Base-by-base conservation (phyloP, 1,140 invertebrate genomes). In the Eueides isabella region DNA sequence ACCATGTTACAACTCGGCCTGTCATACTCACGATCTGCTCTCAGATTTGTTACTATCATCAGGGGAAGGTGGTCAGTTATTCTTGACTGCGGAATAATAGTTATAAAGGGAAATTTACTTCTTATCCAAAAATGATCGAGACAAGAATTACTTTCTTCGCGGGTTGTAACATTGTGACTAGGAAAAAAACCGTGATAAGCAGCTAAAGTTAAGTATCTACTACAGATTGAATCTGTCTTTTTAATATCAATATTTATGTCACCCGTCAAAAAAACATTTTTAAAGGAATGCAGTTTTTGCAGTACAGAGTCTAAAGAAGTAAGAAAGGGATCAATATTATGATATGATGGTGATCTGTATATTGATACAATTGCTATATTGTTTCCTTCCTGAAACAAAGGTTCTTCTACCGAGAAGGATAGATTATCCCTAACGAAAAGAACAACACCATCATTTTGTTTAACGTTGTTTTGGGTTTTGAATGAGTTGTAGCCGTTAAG, bases 281-380 rank as follows among this genome's bases (percentile, higher is more conserved):
- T 41, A 63, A 16, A 65, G 19, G 3, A 63, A 12, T 66, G 31
- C 12, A 71, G 29, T 9, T 41, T 28, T 0, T 12, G 29, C 26
- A 76, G 63, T 6, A 61, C 29, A 12, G 38, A 66, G 44, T 74
- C 19, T 19, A 81, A n/a, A 2, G 74, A 76, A 11, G 33, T 41
- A 0, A 81, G 61, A 31, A 81, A 81, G 4, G 26, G 6, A 4
- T 69, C 67, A 6, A 74, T 61, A 41, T 75, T 70, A 61, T 62
- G 70, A 61, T 61, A 76, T 2, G 74, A 76, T 23, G 77, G 80
- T 6, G 77, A 75, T 5, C 80, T 55, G 62, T 81, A 81, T 1
- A 81, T 71, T 38, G 73, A 33, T 30, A 81, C 3, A 41, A 79
- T n/a, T 33, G 11, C 7, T 11, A 33, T 31, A 7, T 31, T 31